Conservation (phyloP, 2,888 invertebrate species). For the Oeneis ivallda region DNA sequence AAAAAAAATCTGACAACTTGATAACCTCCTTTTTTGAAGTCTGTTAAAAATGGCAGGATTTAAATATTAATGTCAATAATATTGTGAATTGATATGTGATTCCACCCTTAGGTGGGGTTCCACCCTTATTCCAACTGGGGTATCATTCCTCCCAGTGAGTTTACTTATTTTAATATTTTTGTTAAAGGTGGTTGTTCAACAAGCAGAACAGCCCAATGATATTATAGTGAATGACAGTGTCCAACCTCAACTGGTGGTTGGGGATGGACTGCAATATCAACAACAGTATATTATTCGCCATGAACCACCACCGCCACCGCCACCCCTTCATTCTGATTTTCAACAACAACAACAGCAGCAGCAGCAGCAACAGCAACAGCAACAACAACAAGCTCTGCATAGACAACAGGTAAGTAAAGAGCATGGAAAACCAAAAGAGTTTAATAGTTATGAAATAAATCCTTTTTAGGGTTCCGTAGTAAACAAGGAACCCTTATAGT, state of each 20-base stretch:
- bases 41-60: too few relatives aligned
- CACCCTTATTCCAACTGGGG: too few relatives aligned
- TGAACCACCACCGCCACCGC: slow-evolving; percentile 63
- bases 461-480: too few relatives aligned
- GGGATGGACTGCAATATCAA: slow-evolving; percentile 74
- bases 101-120: too few relatives aligned
- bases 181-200: slow-evolving; percentile 76
- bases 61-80: too few relatives aligned
- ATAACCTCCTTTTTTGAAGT: too few relatives aligned
- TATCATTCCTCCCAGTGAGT: too few relatives aligned
- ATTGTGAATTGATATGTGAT: too few relatives aligned
- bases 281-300: slow-evolving; percentile 77
- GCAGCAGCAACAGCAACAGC: slow-evolving; percentile 55
- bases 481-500: too few relatives aligned
- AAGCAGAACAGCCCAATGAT: slow-evolving; percentile 78
- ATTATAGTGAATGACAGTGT: slow-evolving; percentile 79
- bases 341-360: slow-evolving; percentile 56
- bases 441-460: background rate
- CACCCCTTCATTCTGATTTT: slow-evolving; percentile 63
- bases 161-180: background rate
- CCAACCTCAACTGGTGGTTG: slow-evolving; percentile 69
- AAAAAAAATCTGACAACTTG: too few relatives aligned
- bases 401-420: slow-evolving; percentile 55
- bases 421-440: background rate
- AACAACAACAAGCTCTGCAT: slow-evolving; percentile 56